Percentiles rank a stretch among this genome's conserved stretches.
Conservation (phyloP, 2,113 vertebrate genomes). For the Oophaga pumilio region DNA sequence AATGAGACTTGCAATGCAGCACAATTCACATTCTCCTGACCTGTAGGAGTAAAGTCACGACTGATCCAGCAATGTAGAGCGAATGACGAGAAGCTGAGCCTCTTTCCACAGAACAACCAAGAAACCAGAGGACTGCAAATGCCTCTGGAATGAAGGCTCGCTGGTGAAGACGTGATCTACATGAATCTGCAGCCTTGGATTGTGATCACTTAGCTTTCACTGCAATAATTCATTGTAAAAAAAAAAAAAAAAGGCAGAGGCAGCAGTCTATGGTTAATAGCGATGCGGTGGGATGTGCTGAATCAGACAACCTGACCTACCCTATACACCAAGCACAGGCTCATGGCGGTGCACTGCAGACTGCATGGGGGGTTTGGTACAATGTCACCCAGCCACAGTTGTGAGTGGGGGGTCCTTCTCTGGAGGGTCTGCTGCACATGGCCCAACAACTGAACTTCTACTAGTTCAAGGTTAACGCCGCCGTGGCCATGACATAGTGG, state of each 20-base stretch:
- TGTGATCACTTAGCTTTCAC: not conserved
- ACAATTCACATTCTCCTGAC: constrained; percentile 5
- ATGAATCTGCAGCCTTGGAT: not conserved
- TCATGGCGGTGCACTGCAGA: not conserved
- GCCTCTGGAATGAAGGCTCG: not conserved
- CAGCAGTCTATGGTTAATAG: not conserved
- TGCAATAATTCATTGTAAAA: not conserved
- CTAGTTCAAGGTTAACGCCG: constrained; percentile 41
- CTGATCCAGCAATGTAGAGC: constrained; percentile 13
- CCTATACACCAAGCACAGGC: not conserved
- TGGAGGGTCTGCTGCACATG: not conserved
- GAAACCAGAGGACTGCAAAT: not conserved
- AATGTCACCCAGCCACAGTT: constrained; percentile 22
- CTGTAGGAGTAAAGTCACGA: constrained; percentile 32
- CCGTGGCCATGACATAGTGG: not conserved
- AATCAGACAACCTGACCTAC: constrained; percentile 6
- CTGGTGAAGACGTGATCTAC: not conserved
- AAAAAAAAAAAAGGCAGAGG: not conserved
- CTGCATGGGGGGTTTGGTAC: not conserved
- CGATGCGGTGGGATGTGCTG: not conserved
- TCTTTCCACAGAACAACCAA: not conserved
- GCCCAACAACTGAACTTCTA: constrained; percentile 23
- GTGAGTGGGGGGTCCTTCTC: constrained; percentile 15
- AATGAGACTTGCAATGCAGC: not conserved
- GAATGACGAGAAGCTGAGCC: not conserved